phyloP scores from a whole-genome alignment of 1,140 invertebrate genomes.

The Melitaea cinxia region DNA sequence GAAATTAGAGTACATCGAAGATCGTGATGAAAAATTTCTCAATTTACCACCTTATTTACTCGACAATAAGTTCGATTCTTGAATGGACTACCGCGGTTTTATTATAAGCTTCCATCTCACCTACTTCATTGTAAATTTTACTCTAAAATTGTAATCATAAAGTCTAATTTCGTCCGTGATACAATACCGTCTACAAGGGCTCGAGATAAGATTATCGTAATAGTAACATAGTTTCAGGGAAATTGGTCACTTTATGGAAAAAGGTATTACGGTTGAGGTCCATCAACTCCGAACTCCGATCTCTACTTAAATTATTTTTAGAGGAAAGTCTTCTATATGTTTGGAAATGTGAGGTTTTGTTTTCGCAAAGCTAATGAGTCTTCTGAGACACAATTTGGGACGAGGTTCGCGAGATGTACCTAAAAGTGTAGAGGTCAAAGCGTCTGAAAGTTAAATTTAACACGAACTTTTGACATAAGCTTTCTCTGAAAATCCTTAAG shows the following conservation, averaged over 20 bases:
- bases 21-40: background rate
- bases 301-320: constrained; percentile 5
- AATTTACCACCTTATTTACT: constrained; percentile 6
- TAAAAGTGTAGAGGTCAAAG: constrained; percentile 6
- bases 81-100: constrained; percentile 2
- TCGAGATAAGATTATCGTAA: constrained; percentile 13
- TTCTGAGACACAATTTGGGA: background rate
- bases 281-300: background rate
- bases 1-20: constrained; percentile 7
- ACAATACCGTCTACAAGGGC: constrained; percentile 15
- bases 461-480: background rate
- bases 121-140: background rate
- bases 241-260: constrained; percentile 17
- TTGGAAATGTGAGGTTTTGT: background rate
- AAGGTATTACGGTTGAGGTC: constrained; percentile 12
- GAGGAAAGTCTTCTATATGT: background rate
- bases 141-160: background rate
- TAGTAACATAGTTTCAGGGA: constrained; percentile 20
- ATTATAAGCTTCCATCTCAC: background rate
- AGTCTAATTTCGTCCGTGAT: background rate
- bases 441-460: constrained; percentile 2
- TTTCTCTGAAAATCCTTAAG: background rate
- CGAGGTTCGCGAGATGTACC: background rate
- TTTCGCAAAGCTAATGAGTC: constrained; percentile 3
- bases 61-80: background rate